These are phyloP conservation scores for Aptenodytes patagonicus DNA, from an alignment of 2,113 vertebrate genomes.

Conservation along the genomic window DNA sequence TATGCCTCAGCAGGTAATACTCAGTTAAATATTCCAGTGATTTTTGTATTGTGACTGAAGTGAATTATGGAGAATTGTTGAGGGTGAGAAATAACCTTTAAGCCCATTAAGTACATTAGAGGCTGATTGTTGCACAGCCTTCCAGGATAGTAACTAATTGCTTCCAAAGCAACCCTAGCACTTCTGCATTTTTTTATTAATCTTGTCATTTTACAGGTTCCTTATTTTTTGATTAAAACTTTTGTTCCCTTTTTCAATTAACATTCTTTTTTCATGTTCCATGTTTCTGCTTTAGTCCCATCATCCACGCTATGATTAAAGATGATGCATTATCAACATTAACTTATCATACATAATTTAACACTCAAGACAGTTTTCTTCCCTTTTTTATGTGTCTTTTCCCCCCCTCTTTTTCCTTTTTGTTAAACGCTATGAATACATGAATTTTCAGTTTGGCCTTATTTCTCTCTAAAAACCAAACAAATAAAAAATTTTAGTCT, in stretches of 20 bases:
- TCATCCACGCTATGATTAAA: not conserved
- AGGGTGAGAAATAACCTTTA: slow-evolving; percentile 44
- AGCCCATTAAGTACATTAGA: slow-evolving; percentile 32
- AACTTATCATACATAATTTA: slow-evolving; percentile 22
- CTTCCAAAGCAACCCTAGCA: not conserved
- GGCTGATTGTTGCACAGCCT: not conserved
- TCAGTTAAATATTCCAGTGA: not conserved
- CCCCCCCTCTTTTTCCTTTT: not conserved
- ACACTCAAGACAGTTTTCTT: not conserved
- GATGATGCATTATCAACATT: slow-evolving; percentile 24
- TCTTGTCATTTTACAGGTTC: not conserved
- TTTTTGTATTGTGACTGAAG: slow-evolving; percentile 14
- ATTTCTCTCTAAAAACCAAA: not conserved
- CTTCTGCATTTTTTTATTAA: not conserved
- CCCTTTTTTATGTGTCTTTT: not conserved
- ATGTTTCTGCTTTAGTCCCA: not conserved
- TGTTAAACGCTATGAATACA: not conserved
- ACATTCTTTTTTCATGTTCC: not conserved
- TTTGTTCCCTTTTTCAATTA: slow-evolving; percentile 24
- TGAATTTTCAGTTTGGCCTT: not conserved
- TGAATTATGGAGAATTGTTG: not conserved
- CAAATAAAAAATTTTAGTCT: not conserved
- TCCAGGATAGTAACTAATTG: slow-evolving; percentile 31
- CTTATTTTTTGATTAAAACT: slow-evolving; percentile 31
- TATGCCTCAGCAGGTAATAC: not conserved